phyloP scores from a whole-genome alignment of 2,113 vertebrate species.

The Chamaea fasciata region DNA sequence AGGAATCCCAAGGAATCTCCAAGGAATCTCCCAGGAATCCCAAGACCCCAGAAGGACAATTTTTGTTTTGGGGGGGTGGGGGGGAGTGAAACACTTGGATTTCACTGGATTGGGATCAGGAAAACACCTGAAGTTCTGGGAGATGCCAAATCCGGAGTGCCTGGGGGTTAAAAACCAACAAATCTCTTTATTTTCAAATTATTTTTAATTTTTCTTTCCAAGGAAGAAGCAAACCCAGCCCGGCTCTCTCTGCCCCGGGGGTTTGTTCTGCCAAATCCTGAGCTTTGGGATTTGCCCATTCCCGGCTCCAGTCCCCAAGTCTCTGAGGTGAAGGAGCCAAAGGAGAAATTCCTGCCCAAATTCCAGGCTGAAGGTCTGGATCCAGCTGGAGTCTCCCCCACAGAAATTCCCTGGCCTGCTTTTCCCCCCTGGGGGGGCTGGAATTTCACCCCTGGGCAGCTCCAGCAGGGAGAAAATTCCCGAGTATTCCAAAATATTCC shows the following conservation, averaged over 20 bases:
- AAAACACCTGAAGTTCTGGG: neutral
- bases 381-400: no score
- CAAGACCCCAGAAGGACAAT: no score
- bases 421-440: neutral
- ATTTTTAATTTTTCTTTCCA: neutral
- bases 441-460: neutral
- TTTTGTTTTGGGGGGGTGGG: no score
- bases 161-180: neutral
- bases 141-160: neutral
- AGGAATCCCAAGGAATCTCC: no score
- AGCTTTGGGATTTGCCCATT: neutral
- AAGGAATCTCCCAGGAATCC: no score
- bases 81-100: neutral
- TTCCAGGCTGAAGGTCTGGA: neutral
- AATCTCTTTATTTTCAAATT: neutral
- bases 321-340: neutral
- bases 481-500: no score
- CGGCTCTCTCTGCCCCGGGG: neutral
- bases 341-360: neutral
- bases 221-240: neutral
- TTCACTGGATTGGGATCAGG: rapidly evolving
- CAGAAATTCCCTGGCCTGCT: neutral
- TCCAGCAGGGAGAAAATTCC: no score
- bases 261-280: neutral
- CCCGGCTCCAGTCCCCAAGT: neutral